Evolutionary conservation across 2,113 vertebrate genomes (phyloP), one percentile per base, ranked within the genome.

Genomic region (Nothobranchius kuhntae): DNA sequence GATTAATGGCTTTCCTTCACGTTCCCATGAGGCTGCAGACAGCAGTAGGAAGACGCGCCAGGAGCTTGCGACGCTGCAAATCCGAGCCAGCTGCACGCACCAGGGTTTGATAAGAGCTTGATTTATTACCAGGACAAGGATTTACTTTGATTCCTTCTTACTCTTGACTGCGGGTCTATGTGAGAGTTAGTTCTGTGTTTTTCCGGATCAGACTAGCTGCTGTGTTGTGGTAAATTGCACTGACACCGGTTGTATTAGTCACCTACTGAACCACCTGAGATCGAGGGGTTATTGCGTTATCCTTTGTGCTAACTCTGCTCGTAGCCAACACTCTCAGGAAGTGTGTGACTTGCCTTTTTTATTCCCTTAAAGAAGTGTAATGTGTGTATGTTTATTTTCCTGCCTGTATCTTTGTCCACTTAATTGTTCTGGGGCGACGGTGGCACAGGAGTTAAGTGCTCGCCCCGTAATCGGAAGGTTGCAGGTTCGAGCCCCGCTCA

Each of bases 1-100:
- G 8, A 52, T 73, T 52, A 11, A 92, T 92, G 91, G 90, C 91
- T 81, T 93, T 92, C 44, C 89, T 92, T 75, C 89, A 92, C 68
- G 1, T 92, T 68, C 91, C 90, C n/a, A 0, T 88, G 65, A 83
- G 68, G 61, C 50, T n/a, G 17, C 56, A 17, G 77, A n/a, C 50
- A 9, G 9, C 48, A 1, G 6, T 54, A 68, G 72, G 59, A 54
- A 67, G 58, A 59, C 45, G 7, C 26, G 1, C 9, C 62, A 63
- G 30, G 62, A 71, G 8, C 8, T 6, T 14, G 51, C 42, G 0
- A 2, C 65, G 21, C 5, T 48, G 58, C 61, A 71, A 44, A 65
- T 44, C 65, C 71, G 56, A 54, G 73, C 45, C 54, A 8, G 35
- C 44, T 47, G 50, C 64, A n/a, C 3, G 21, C 48, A 15, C 5